Base-by-base conservation (phyloP, 2,113 vertebrate species). In the Myotis lucifugus region DNA sequence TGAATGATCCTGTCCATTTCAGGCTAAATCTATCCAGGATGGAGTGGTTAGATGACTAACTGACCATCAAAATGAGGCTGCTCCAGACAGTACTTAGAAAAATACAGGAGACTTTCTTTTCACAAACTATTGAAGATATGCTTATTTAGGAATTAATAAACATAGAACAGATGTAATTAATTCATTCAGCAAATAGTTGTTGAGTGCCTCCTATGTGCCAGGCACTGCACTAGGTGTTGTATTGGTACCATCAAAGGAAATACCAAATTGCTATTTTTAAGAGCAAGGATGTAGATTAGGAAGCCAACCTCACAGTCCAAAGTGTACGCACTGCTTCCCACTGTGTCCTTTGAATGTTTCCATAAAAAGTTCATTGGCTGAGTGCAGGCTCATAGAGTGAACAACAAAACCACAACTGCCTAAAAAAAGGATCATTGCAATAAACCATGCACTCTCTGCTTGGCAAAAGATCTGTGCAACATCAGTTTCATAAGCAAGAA, bases 401-500 rank as follows among this genome's bases (percentile, higher is more conserved):
- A 64, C 37, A 37, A 18, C 52, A 88, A 56, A 74, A 34, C 66
- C 32, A 42, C 19, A 67, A 70, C 40, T 34, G 29, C 61, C 69
- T 14, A 50, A 40, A 92, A 92, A 81, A 56, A 32, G 56, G 25
- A 46, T 48, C 67, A 32, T 66, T 95, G 72, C 73, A n/a, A 18
- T 73, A 23, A 73, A 15, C 37, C 48, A 25, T 17, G 72, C 18
- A 66, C 70, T 93, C 96, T 94, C 73, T 73, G 23, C 23, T 77
- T 77, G 95, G 76, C 92, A 93, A 93, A 97, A 95, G 34, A 46
- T 97, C 72, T 88, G 67, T 74, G 81, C 79, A 88, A 7, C 19
- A 97, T 93, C 48, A 91, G 15, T 97, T 95, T 86, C 84, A n/a
- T 85, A 90, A 88, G 69, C 83, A 96, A 96, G 95, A 89, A 97